Evolutionary conservation across 64 coral and sea anemone species (phyloP).

Genomic region (Acropora tenuis): DNA sequence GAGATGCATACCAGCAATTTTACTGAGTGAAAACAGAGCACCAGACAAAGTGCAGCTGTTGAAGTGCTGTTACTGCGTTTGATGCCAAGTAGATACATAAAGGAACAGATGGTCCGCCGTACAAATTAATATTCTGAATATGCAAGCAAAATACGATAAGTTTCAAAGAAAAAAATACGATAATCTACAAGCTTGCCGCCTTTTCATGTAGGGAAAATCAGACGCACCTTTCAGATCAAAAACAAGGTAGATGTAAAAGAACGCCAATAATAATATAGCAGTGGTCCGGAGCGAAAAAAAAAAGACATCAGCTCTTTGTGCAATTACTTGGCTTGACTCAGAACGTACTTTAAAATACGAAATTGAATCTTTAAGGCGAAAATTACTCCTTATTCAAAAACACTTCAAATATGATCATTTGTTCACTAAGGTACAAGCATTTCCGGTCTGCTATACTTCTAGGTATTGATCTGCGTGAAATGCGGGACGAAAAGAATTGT

Average conservation of each 20-base stretch:
- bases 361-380: neutral
- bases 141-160: neutral
- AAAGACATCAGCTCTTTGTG: too few species aligned
- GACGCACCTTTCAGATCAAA: too few species aligned
- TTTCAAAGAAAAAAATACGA: too few species aligned
- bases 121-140: neutral
- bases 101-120: neutral
- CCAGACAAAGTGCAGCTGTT: conserved; percentile 14
- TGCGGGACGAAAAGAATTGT: too few species aligned
- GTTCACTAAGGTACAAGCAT: neutral
- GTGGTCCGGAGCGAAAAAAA: too few species aligned
- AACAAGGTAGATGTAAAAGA: too few species aligned
- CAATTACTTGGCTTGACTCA: too few species aligned
- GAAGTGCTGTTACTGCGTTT: conserved; percentile 7
- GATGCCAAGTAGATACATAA: conserved; percentile 16
- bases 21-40: neutral
- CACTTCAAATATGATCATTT: neutral
- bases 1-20: conserved; percentile 16
- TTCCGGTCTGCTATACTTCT: neutral
- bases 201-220: too few species aligned
- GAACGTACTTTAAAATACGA: too few species aligned
- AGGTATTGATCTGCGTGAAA: neutral
- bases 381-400: neutral
- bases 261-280: too few species aligned
- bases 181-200: too few species aligned